Evolutionary conservation across 2,888 invertebrate genomes (phyloP).

Genomic region (Amaurobius ferox): DNA sequence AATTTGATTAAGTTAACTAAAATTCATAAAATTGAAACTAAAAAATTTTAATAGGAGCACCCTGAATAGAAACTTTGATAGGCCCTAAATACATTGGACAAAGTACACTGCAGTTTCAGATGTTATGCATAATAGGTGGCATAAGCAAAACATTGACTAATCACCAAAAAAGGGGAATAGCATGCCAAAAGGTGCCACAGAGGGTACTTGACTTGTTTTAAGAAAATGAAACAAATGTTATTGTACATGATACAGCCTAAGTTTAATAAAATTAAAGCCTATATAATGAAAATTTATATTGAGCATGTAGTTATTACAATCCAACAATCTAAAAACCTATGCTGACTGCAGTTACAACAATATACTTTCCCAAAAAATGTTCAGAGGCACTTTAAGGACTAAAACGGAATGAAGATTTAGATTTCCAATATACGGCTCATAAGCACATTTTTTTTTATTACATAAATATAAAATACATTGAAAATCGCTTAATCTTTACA

Average conservation of each 20-base stretch:
- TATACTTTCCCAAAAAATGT: conserved; percentile 59
- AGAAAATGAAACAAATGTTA: conserved; percentile 7
- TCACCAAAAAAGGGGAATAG: conserved; percentile 1
- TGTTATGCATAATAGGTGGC: conserved; percentile 7
- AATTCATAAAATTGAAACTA: background rate
- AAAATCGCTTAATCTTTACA: conserved; percentile 9
- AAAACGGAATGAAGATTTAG: conserved; percentile 18
- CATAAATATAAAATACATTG: conserved; percentile 12
- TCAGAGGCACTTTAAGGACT: conserved; percentile 68
- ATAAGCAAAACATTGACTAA: conserved; percentile 20
- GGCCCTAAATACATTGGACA: conserved; percentile 16
- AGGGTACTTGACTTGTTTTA: background rate
- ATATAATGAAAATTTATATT: conserved; percentile 54
- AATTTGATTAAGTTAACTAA: background rate
- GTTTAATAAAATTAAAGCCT: conserved; percentile 28
- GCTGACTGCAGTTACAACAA: conserved; percentile 45
- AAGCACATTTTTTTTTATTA: conserved; percentile 3
- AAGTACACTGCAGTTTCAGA: conserved; percentile 15
- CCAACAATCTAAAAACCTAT: conserved; percentile 60
- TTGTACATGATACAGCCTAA: conserved; percentile 19
- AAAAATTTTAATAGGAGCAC: conserved; percentile 10
- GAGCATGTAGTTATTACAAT: conserved; percentile 52
- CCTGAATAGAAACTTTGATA: conserved; percentile 27
- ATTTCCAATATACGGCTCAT: conserved; percentile 2
- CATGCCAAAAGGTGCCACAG: conserved; percentile 20